Conservation (phyloP, 2,888 invertebrate genomes). For the Gari tellinella region DNA sequence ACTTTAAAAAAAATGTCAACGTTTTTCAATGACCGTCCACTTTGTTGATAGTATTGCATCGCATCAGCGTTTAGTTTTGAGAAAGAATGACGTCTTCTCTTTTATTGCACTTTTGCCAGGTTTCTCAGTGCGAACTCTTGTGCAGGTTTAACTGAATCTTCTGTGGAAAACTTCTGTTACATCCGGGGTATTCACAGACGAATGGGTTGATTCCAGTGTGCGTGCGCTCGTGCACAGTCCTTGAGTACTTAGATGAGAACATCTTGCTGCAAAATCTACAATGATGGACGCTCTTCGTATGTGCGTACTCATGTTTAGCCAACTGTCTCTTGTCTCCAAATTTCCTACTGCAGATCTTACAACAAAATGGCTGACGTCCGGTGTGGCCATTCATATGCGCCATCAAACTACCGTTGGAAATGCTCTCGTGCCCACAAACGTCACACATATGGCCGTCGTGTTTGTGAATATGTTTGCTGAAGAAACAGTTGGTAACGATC, state of each 20-base stretch:
- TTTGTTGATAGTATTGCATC: too few relatives aligned
- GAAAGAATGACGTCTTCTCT: too few relatives aligned
- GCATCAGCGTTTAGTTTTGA: too few relatives aligned
- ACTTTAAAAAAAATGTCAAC: too few relatives aligned
- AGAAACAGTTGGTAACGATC: constrained; percentile 31
- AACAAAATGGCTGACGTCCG: constrained; percentile 16
- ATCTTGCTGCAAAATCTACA: constrained; percentile 33
- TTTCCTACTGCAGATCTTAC: constrained; percentile 27
- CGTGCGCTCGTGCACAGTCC: constrained; percentile 30
- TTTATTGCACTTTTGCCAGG: too few relatives aligned
- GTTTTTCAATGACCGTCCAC: too few relatives aligned
- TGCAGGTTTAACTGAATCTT: constrained; percentile 39
- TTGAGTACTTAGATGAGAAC: constrained; percentile 26
- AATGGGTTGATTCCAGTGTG: constrained; percentile 42
- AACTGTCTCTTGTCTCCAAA: constrained; percentile 36
- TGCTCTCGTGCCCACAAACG: constrained; percentile 32
- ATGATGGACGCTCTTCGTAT: constrained; percentile 2
- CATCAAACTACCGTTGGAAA: constrained; percentile 21
- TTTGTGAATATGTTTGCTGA: constrained; percentile 26
- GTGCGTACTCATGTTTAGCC: constrained; percentile 25
- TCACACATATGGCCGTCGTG: constrained; percentile 35
- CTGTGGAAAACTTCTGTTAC: constrained; percentile 43
- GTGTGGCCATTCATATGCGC: constrained; percentile 38
- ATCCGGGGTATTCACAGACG: constrained; percentile 32
- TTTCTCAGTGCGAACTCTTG: constrained; percentile 10